phyloP scores from a whole-genome alignment of 2,888 invertebrate genomes.

The Embidobia sp. region DNA sequence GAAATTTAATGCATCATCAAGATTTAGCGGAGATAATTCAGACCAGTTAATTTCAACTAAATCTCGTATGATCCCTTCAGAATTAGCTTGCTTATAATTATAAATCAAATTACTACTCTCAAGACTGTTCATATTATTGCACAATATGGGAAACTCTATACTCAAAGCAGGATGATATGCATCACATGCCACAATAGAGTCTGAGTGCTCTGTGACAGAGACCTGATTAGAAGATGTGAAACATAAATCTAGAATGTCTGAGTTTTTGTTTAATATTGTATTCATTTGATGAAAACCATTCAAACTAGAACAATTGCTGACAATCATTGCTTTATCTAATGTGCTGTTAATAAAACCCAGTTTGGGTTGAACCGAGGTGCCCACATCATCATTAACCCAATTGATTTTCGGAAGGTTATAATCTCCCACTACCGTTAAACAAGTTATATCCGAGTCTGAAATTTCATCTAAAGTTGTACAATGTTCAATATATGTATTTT shows the following conservation, averaged over 20 bases:
- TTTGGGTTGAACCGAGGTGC: neutral
- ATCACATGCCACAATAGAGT: neutral
- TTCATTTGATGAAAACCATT: conserved; percentile 10
- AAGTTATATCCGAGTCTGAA: neutral
- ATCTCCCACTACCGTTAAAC: conserved; percentile 1
- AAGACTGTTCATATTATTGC: too few species aligned
- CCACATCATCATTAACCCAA: conserved; percentile 1
- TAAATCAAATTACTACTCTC: too few species aligned
- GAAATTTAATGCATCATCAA: too few species aligned
- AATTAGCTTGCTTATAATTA: too few species aligned
- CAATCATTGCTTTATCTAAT: neutral
- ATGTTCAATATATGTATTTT: neutral
- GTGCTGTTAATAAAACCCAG: neutral
- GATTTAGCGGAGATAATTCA: too few species aligned
- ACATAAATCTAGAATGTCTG: conserved; percentile 17
- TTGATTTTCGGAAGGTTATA: conserved; percentile 15
- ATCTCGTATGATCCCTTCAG: too few species aligned
- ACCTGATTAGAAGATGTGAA: neutral
- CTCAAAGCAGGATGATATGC: conserved; percentile 11
- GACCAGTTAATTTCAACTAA: too few species aligned
- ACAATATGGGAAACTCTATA: too few species aligned
- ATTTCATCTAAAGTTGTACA: conserved; percentile 6
- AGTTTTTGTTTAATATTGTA: neutral
- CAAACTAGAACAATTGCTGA: conserved; percentile 2
- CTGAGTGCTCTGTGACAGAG: neutral